Evolutionary conservation across 2,797 vertebrate species (phyloP), one percentile per base, ranked within the genome.

Genomic region (Microchirus variegatus): DNA sequence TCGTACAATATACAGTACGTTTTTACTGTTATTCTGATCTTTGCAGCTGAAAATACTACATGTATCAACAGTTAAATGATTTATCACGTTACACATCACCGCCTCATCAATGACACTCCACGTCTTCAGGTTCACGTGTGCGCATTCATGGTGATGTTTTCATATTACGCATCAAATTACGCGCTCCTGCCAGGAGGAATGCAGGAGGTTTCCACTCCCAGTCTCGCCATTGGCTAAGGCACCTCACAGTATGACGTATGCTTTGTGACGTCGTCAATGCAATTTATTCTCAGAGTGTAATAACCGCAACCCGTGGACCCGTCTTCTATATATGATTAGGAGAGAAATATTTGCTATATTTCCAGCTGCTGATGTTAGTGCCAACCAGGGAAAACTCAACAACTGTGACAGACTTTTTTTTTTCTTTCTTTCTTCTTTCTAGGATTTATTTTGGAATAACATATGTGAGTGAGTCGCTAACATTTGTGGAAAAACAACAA

Each of bases 221-320:
- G 60, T 49, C 44, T 42, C 68, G 59, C 59, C 17, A 90, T 88
- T 90, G 89, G 89, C 45, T 69, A 16, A 53, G 13, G 40, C 11
- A 31, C 15, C 31, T 22, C 26, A 53, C 15, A 49, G 52, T 56
- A 70, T 84, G 81, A 88, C 78, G 82, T 54, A 48, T 0, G 8
- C 9, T 1, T 10, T 0, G 35, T 38, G 63, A 81, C 71, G 81
- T 87, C 52, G 62, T 46, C 26, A 18, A 2, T 59, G 17, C 17
- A 10, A 41, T 76, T 75, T 43, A 71, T 71, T 67, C 53, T 58
- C 37, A 59, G 52, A 37, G 26, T 63, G 58, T 17, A 42, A 16
- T 70, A 47, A 65, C 16, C 26, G 19, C 37, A 26, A 38, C 26
- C 26, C 53, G n/a, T n/a, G 35, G 36, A 14, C 26, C 41, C 17